Conservation (phyloP, 2,797 vertebrate species). For the Coreius guichenoti region DNA sequence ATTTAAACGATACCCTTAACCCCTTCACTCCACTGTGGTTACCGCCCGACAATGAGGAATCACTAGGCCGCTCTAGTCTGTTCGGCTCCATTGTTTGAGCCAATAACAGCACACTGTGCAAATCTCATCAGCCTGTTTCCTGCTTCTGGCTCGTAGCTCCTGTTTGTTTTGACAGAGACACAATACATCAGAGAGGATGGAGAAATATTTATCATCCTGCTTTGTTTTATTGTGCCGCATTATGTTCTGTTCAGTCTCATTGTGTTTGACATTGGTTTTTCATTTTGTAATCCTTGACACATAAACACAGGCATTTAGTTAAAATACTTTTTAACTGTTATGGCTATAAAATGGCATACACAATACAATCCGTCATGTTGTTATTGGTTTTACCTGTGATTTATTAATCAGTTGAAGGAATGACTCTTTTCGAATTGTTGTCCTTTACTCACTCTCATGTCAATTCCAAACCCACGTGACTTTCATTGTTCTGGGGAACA, state of each 20-base stretch:
- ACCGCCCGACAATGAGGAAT: neutral
- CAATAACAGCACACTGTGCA: conserved; percentile 35
- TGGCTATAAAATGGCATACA: neutral
- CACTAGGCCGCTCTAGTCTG: neutral
- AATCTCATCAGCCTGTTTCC: conserved; percentile 43
- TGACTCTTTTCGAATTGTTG: neutral
- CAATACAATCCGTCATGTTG: neutral
- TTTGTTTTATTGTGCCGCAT: conserved; percentile 1
- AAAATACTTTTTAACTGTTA: neutral
- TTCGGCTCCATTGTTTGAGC: conserved; percentile 11
- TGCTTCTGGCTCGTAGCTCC: conserved; percentile 13
- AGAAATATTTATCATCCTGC: conserved; percentile 29
- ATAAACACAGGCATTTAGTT: conserved; percentile 1
- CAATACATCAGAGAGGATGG: conserved; percentile 35
- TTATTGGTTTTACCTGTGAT: neutral
- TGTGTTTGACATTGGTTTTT: conserved; percentile 18
- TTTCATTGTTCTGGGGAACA: neutral
- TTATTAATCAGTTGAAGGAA: neutral
- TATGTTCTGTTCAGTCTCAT: conserved; percentile 14
- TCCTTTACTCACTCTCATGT: neutral
- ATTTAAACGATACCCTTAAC: neutral
- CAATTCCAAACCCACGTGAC: neutral
- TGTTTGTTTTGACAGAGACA: conserved; percentile 32
- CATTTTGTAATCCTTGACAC: conserved; percentile 24
- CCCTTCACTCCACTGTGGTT: neutral